Conservation (phyloP, 1,140 invertebrate genomes). For the Penaeus indicus region DNA sequence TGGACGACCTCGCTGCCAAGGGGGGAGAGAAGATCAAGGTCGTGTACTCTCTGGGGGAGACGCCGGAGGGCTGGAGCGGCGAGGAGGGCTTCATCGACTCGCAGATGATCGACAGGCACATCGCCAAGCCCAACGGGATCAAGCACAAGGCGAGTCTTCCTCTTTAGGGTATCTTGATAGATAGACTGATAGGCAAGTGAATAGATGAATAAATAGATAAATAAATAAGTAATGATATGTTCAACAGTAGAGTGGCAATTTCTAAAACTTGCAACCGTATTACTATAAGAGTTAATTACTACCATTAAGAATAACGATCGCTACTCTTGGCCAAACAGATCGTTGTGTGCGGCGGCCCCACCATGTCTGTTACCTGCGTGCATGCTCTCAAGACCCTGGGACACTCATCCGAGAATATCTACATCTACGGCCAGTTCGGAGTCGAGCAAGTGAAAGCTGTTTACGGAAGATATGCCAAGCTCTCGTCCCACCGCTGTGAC, state of each 20-base stretch:
- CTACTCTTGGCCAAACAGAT: constrained; percentile 8
- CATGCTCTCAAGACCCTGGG: constrained; percentile 36
- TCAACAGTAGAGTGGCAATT: no score
- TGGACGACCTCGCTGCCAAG: constrained; percentile 31
- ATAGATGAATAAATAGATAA: no score
- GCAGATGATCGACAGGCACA: constrained; percentile 24
- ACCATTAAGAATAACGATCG: no score
- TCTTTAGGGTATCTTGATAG: background rate
- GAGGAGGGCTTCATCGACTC: constrained; percentile 49
- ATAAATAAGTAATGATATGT: no score
- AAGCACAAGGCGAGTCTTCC: constrained; percentile 28
- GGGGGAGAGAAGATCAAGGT: background rate
- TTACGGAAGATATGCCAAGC: constrained; percentile 17
- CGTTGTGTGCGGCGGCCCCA: constrained; percentile 52
- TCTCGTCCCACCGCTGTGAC: constrained; percentile 34
- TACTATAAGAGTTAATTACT: no score
- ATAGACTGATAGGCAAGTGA: no score
- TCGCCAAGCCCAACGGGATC: constrained; percentile 49
- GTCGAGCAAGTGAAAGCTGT: constrained; percentile 50
- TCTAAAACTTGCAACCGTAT: no score
- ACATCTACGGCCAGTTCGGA: constrained; percentile 58
- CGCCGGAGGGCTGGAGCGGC: constrained; percentile 27
- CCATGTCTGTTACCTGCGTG: constrained; percentile 49
- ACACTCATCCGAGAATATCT: constrained; percentile 31
- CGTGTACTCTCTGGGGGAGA: constrained; percentile 25